Conservation (phyloP, 2,797 vertebrate species). For the Urocyon cinereoargenteus region DNA sequence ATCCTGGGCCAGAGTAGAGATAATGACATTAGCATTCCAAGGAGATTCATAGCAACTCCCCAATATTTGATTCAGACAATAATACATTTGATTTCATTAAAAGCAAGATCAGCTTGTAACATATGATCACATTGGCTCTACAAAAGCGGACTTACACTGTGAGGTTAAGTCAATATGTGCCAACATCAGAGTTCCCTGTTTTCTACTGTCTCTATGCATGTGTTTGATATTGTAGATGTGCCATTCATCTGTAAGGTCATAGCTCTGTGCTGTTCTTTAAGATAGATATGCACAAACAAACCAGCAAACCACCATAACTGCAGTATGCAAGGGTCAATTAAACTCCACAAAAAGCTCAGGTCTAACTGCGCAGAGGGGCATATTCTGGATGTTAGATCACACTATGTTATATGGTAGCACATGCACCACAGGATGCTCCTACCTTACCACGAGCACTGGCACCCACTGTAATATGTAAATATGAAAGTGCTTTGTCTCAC, state of each 20-base stretch:
- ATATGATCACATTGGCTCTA: background rate
- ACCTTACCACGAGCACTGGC: background rate
- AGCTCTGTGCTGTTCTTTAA: background rate
- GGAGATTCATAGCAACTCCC: background rate
- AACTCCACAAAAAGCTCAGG: background rate
- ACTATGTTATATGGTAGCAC: fast-evolving
- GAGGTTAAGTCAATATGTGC: background rate
- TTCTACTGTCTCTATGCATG: background rate
- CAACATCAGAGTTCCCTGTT: background rate
- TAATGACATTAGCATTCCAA: background rate
- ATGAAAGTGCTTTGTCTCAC: background rate
- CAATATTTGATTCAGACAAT: background rate
- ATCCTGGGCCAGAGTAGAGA: background rate
- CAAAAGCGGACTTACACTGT: background rate
- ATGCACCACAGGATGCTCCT: background rate
- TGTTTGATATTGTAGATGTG: background rate
- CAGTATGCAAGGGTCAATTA: background rate
- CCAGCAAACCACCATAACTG: background rate
- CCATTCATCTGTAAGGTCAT: background rate
- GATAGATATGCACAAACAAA: background rate
- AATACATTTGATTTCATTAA: background rate
- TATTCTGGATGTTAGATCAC: background rate
- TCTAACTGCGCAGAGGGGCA: background rate
- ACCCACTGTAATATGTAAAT: background rate
- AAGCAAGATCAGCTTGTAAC: background rate